Percentiles rank a stretch among this genome's conserved stretches.
phyloP scores from a whole-genome alignment of 2,113 vertebrate species.

The Baryphthengus martii region DNA sequence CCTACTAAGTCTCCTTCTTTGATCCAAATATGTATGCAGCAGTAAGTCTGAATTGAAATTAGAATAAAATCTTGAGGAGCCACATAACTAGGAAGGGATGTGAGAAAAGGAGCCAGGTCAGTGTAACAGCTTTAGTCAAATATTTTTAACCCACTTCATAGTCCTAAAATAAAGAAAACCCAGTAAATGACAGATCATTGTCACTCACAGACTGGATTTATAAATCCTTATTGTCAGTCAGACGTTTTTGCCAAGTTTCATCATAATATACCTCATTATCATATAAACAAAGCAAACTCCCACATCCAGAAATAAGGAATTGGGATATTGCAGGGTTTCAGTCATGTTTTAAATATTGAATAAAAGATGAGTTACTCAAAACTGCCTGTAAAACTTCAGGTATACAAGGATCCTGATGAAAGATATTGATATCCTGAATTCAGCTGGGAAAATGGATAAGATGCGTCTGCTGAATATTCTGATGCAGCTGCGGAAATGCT shows the following conservation, averaged over 20 bases:
- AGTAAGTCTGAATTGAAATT: neutral
- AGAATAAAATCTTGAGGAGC: neutral
- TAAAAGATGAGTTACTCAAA: neutral
- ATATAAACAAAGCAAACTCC: neutral
- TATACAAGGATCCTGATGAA: slow-evolving; percentile 92
- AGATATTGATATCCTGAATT: slow-evolving; percentile 90
- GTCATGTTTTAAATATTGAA: neutral
- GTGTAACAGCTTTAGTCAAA: neutral
- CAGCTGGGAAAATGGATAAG: slow-evolving; percentile 90
- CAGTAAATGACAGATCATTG: neutral
- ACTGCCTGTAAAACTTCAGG: slow-evolving; percentile 68
- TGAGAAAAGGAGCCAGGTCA: neutral
- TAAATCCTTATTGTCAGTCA: neutral
- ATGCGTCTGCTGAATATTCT: slow-evolving; percentile 90
- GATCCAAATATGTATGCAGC: neutral
- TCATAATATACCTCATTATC: neutral
- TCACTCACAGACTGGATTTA: neutral
- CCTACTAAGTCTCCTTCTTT: neutral
- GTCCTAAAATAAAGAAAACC: neutral
- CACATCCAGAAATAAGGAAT: neutral
- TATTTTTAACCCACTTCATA: neutral
- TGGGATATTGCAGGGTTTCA: neutral
- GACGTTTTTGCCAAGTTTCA: neutral
- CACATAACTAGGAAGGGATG: neutral
- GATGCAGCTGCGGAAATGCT: slow-evolving; percentile 90